These are phyloP conservation scores for Tinea pellionella DNA, from an alignment of 2,888 invertebrate genomes.

Conservation along the genomic window DNA sequence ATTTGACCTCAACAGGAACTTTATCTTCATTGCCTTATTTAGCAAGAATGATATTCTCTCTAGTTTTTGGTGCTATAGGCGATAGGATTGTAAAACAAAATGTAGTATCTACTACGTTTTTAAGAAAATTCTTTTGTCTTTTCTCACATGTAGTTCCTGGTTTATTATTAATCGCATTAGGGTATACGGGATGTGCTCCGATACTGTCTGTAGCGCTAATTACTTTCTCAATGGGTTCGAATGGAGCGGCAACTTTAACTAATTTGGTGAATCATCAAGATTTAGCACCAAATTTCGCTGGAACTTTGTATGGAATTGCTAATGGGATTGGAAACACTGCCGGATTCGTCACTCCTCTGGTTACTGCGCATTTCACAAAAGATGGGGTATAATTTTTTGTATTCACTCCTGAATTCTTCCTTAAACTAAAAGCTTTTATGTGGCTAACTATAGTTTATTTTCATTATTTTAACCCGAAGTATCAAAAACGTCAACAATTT, in stretches of 20 bases:
- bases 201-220: conserved; percentile 73
- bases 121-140: conserved; percentile 74
- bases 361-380: conserved; percentile 75
- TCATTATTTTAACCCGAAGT: no score
- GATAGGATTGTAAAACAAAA: conserved; percentile 70
- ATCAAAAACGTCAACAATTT: no score
- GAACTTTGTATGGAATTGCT: conserved; percentile 80
- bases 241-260: conserved; percentile 72
- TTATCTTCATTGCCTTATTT: conserved; percentile 78
- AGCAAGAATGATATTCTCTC: conserved; percentile 76
- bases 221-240: conserved; percentile 75
- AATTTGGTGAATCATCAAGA: conserved; percentile 78
- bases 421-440: no score
- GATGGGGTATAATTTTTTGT: conserved; percentile 53
- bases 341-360: conserved; percentile 78
- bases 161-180: conserved; percentile 61
- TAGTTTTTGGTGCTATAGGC: conserved; percentile 77
- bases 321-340: conserved; percentile 79
- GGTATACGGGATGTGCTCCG: conserved; percentile 72
- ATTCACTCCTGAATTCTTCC: no score
- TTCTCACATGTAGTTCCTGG: conserved; percentile 72
- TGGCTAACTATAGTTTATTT: no score
- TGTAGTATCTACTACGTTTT: conserved; percentile 59
- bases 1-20: conserved; percentile 76
- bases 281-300: conserved; percentile 82